Base-by-base conservation (phyloP, 2,797 vertebrate species). In the Hylomyscus alleni region DNA sequence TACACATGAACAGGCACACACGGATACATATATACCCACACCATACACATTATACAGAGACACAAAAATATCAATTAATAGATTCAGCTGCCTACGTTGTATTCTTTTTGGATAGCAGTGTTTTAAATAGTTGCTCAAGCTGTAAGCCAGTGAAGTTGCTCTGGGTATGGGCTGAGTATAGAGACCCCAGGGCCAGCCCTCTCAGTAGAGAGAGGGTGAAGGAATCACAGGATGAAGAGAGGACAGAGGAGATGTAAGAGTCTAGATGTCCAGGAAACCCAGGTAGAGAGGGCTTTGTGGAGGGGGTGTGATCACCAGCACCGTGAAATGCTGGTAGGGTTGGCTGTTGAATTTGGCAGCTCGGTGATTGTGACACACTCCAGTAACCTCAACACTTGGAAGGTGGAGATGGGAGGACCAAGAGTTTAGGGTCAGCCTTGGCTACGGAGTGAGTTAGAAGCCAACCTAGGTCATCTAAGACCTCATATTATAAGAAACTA, bases 131-230 rank as follows among this genome's bases (percentile, higher is more conserved):
- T n/a, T 11, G 0, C 40, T 37, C 17, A 52, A 47, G n/a, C 19
- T 58, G 4, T 0, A 4, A 72, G 62, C 0, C 37, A n/a, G 14
- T 2, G 44, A 52, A 40, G 47, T 67, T 10, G 0, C 58, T 4
- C 14, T 10, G n/a, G 26, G 50, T n/a, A 26, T 15, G 34, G 56
- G 65, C 3, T 12, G 22, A 47, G 54, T 0, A 29, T 0, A 29
- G 69, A 76, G 19, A 20, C 40, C 67, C 8, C 0, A 20, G 60
- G 22, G 22, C 0, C 0, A 9, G 54, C 69, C 44, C 56, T 37
- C 52, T 15, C 0, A 11, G 17, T 14, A 11, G 15, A 12, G 65
- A 44, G 34, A 34, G 11, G 22, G 22, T 44, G 8, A 40, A 47
- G 54, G 93, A 17, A 10, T 22, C 50, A 19, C 47, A 34, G 17